A percentile compares a stretch with the other conserved stretches of the same genome.
These are phyloP conservation scores for Nomada fabriciana DNA, from an alignment of 2,888 invertebrate species.

Conservation along the genomic window DNA sequence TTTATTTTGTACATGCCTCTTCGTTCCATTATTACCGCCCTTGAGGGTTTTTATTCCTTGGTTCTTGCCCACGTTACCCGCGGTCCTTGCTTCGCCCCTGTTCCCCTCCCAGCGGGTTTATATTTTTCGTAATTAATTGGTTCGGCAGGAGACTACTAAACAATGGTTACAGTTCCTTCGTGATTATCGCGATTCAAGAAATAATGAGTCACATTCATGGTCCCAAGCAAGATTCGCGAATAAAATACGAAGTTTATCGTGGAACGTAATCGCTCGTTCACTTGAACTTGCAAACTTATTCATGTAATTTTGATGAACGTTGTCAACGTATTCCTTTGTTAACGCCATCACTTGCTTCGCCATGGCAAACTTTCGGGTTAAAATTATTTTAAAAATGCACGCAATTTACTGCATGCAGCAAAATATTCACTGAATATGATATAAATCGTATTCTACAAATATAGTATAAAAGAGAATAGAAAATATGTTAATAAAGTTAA, in stretches of 20 bases:
- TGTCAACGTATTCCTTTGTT: not conserved
- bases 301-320: not conserved
- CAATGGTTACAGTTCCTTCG: slow-evolving; percentile 34
- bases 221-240: not conserved
- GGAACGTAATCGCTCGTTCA: not conserved
- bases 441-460: too few species aligned
- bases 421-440: too few species aligned
- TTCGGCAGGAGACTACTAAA: slow-evolving; percentile 27
- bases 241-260: slow-evolving; percentile 13
- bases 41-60: slow-evolving; percentile 51
- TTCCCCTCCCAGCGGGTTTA: slow-evolving; percentile 16
- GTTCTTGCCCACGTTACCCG: slow-evolving; percentile 34
- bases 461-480: too few species aligned
- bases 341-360: not conserved
- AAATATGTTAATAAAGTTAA: too few species aligned
- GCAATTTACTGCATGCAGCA: too few species aligned
- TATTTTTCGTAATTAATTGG: slow-evolving; percentile 57
- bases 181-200: slow-evolving; percentile 33
- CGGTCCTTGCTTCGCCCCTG: not conserved
- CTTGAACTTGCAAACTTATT: slow-evolving; percentile 1
- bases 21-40: slow-evolving; percentile 52
- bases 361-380: not conserved
- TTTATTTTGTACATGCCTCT: slow-evolving; percentile 46
- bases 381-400: not conserved
- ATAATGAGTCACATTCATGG: slow-evolving; percentile 32